Evolutionary conservation across 2,113 vertebrate species (phyloP).

Genomic region (Capreolus pygargus): DNA sequence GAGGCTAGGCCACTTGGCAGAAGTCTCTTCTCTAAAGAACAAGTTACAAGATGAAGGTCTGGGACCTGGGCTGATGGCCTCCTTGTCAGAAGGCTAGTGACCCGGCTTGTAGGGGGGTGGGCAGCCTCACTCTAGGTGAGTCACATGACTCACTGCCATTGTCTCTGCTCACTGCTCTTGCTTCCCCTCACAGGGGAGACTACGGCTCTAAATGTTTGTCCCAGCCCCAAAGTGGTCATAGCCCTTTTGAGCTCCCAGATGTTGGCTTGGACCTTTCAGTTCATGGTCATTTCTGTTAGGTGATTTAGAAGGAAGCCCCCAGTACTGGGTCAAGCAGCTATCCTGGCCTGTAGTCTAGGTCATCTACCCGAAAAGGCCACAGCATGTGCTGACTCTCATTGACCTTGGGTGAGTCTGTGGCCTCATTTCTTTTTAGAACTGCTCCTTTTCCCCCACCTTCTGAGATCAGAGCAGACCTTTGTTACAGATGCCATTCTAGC

Average conservation of each 20-base stretch:
- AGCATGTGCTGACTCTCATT: neutral
- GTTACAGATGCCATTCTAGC: neutral
- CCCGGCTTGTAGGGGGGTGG: neutral
- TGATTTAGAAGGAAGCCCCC: neutral
- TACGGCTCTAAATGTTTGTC: neutral
- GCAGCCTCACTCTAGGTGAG: neutral
- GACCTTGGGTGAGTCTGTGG: rapidly evolving
- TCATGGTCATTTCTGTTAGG: neutral
- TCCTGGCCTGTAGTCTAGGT: neutral
- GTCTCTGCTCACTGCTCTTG: neutral
- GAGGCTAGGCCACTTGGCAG: neutral
- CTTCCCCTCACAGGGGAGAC: neutral
- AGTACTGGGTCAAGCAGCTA: neutral
- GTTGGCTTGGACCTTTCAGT: neutral
- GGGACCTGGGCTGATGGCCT: neutral
- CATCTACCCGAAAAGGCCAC: neutral
- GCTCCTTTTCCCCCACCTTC: neutral
- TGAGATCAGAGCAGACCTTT: neutral
- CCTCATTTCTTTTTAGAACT: neutral
- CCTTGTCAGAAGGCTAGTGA: neutral
- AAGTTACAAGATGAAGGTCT: neutral
- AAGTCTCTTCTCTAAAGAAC: neutral
- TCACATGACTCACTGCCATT: rapidly evolving
- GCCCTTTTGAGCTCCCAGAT: neutral
- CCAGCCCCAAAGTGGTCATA: neutral